A percentile compares a stretch with the other conserved stretches of the same genome.
These are phyloP conservation scores for Athene cunicularia DNA, from an alignment of 2,113 vertebrate genomes.

Conservation along the genomic window DNA sequence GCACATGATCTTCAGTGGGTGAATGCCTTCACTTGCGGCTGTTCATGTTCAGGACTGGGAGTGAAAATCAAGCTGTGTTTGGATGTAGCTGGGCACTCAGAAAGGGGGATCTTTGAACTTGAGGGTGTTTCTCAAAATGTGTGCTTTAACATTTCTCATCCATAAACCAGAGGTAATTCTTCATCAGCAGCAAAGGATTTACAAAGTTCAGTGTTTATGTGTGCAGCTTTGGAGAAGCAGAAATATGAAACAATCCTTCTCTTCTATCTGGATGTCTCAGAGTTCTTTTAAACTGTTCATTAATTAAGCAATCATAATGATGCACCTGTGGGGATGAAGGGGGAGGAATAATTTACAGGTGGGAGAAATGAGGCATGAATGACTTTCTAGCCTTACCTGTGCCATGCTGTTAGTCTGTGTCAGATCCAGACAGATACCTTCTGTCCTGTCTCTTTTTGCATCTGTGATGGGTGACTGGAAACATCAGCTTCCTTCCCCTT, in stretches of 20 bases:
- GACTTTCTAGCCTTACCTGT: conserved; percentile 42
- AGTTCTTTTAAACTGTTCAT: conserved; percentile 46
- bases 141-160: background rate
- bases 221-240: background rate
- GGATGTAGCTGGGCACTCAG: background rate
- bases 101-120: background rate
- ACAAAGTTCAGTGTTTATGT: background rate
- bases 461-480: background rate
- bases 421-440: conserved; percentile 54
- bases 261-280: background rate
- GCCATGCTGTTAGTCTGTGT: conserved; percentile 46
- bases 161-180: background rate
- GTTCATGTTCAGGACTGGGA: background rate
- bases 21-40: background rate
- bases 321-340: background rate
- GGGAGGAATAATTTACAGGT: conserved; percentile 58
- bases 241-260: background rate
- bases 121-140: background rate
- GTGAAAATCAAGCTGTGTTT: background rate
- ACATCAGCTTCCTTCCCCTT: background rate
- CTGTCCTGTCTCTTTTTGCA: conserved; percentile 40
- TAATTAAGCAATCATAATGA: conserved; percentile 63
- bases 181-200: background rate
- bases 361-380: conserved; percentile 69
- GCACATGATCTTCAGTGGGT: background rate